Evolutionary conservation across 2,113 vertebrate genomes (phyloP).

Genomic region (Rhabdomys dilectus): DNA sequence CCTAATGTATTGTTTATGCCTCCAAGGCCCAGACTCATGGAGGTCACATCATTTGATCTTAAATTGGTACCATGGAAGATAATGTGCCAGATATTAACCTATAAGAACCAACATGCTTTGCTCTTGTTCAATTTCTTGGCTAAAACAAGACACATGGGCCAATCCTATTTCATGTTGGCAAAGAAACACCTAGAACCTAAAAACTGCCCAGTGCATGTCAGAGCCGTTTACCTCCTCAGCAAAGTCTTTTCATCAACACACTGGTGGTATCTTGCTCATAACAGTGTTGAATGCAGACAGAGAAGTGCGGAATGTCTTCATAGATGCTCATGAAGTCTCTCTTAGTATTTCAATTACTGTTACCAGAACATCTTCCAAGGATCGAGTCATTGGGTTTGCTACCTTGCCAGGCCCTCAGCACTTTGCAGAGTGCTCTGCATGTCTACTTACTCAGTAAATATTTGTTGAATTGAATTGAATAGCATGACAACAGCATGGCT

Average conservation of each 20-base stretch:
- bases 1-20: background rate
- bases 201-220: background rate
- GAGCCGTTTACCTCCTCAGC: background rate
- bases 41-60: background rate
- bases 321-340: background rate
- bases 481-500: background rate
- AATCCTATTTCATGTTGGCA: background rate
- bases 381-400: background rate
- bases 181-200: background rate
- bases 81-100: background rate
- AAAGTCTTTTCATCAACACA: background rate
- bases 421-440: constrained; percentile 8
- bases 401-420: background rate
- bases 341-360: background rate
- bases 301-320: background rate
- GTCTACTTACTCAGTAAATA: constrained; percentile 70
- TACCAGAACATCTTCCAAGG: background rate
- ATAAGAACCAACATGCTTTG: background rate
- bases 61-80: background rate
- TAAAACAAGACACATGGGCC: background rate
- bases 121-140: background rate
- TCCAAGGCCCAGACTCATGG: background rate
- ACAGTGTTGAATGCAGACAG: background rate
- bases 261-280: background rate
- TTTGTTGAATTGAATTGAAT: constrained; percentile 73